Evolutionary conservation across 2,113 vertebrate species (phyloP).

Genomic region (Pungitius pungitius): DNA sequence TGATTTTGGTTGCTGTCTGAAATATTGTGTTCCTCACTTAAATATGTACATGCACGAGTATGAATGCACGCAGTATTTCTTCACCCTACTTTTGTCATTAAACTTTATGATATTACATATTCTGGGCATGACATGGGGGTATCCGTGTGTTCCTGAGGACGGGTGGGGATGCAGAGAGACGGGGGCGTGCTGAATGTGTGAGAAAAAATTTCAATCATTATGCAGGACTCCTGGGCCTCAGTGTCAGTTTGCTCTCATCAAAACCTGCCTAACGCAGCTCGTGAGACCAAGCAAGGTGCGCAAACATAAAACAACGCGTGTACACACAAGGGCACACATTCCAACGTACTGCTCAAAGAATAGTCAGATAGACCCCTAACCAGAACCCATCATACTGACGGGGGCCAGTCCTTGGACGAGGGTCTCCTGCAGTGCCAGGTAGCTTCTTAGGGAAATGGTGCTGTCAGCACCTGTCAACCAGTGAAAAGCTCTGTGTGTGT

Average conservation of each 20-base stretch:
- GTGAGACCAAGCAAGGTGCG: slow-evolving; percentile 12
- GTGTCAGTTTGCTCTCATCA: slow-evolving; percentile 67
- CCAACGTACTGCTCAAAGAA: slow-evolving; percentile 65
- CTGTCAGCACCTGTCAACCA: slow-evolving; percentile 10
- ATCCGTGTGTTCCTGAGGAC: background rate
- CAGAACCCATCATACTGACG: slow-evolving; percentile 60
- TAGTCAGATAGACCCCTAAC: slow-evolving; percentile 58
- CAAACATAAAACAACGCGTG: slow-evolving; percentile 10
- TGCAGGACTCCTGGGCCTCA: slow-evolving; percentile 58
- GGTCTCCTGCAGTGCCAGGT: slow-evolving; percentile 10
- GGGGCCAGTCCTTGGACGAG: slow-evolving; percentile 49
- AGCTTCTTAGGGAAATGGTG: background rate
- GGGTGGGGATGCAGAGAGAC: background rate
- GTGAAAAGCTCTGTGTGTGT: background rate
- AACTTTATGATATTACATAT: background rate
- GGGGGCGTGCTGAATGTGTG: background rate
- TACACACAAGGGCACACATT: slow-evolving; percentile 11
- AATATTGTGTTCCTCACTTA: background rate
- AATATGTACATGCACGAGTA: background rate
- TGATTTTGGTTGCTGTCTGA: background rate
- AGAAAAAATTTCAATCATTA: slow-evolving; percentile 23
- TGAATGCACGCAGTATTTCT: background rate
- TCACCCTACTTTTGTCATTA: background rate
- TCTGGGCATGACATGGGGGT: slow-evolving; percentile 1
- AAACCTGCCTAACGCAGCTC: slow-evolving; percentile 40